phyloP scores from a whole-genome alignment of 2,113 vertebrate species.

The Sinocyclocheilus maitianheensis region DNA sequence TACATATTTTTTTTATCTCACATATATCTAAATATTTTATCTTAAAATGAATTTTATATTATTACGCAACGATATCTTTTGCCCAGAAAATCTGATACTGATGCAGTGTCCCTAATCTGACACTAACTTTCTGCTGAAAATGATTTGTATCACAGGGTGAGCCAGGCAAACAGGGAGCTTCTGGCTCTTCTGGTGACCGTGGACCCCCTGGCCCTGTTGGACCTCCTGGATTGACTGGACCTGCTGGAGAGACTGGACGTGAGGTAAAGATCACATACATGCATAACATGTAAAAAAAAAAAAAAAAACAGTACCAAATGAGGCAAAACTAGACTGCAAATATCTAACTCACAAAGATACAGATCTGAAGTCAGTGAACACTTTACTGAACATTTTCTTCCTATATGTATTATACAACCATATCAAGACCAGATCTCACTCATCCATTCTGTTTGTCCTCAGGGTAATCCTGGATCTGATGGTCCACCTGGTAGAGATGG shows the following conservation, averaged over 20 bases:
- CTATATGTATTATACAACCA: not conserved
- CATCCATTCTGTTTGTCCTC: slow-evolving; percentile 5
- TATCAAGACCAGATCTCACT: slow-evolving; percentile 1
- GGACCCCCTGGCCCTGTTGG: too few species aligned
- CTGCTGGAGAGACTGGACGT: too few species aligned
- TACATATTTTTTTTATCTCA: not conserved
- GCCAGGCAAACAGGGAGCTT: too few species aligned
- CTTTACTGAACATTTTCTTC: not conserved
- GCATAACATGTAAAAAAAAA: too few species aligned
- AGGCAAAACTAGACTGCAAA: too few species aligned
- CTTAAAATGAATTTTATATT: not conserved
- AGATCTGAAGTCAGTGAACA: not conserved
- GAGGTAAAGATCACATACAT: too few species aligned
- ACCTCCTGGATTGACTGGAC: too few species aligned
- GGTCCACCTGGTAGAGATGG: slow-evolving; percentile 95
- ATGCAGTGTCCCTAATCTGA: not conserved
- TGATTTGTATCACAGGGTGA: too few species aligned
- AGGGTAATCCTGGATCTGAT: slow-evolving; percentile 92
- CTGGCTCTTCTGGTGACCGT: too few species aligned
- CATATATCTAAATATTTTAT: not conserved
- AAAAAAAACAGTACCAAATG: too few species aligned
- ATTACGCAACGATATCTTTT: not conserved
- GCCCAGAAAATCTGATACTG: not conserved
- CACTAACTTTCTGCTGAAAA: too few species aligned
- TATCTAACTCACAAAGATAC: too few species aligned